Evolutionary conservation across 2,797 vertebrate species (phyloP).

Genomic region (Urosaurus nigricauda): DNA sequence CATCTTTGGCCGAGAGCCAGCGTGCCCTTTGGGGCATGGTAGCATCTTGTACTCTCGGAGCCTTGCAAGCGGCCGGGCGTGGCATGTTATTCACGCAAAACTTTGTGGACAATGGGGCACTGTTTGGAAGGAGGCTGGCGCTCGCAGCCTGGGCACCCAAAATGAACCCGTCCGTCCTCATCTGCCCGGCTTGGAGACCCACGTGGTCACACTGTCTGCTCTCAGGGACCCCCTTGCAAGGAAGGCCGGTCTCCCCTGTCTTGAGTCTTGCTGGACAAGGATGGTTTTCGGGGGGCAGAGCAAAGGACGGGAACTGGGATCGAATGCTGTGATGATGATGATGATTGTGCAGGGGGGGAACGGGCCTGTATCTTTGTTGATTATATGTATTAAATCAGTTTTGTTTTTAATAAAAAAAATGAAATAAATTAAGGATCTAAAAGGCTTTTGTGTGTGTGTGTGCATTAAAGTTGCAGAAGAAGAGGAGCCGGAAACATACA

Average conservation of each 20-base stretch:
- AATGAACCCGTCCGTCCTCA: neutral
- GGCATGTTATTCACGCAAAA: neutral
- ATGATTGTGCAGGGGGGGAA: neutral
- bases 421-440: neutral
- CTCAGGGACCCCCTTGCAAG: neutral
- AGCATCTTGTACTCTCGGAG: neutral
- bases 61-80: neutral
- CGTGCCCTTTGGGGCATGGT: neutral
- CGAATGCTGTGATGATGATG: neutral
- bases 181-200: neutral
- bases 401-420: constrained; percentile 39
- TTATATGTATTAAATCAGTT: neutral
- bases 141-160: too few relatives aligned
- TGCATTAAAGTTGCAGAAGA: neutral
- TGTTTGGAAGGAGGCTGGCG: neutral
- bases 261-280: too few relatives aligned
- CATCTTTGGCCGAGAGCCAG: too few relatives aligned
- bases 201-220: neutral
- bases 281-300: neutral
- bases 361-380: neutral
- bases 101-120: constrained; percentile 10
- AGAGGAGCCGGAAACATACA: too few relatives aligned
- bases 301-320: neutral
- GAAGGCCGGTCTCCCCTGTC: too few relatives aligned
- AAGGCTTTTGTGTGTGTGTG: neutral